Conservation (phyloP, 2,113 vertebrate genomes). For the Oceanites oceanicus region DNA sequence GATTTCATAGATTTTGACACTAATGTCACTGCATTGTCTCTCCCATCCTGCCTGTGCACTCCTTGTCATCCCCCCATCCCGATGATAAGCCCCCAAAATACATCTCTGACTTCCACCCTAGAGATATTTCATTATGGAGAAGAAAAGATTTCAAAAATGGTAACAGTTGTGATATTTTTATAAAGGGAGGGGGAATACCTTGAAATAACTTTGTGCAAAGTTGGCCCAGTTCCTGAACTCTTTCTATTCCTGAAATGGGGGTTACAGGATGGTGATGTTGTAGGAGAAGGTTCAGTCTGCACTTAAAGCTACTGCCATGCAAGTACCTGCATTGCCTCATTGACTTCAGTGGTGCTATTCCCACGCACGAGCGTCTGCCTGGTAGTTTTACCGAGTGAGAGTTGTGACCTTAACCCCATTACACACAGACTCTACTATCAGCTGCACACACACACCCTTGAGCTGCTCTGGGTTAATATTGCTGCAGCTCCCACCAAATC, state of each 20-base stretch:
- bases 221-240: not conserved
- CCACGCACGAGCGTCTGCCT: not conserved
- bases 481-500: not conserved
- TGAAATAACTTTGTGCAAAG: not conserved
- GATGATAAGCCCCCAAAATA: not conserved
- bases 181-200: not conserved
- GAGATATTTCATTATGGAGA: not conserved
- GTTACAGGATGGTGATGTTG: not conserved
- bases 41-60: not conserved
- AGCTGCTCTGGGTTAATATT: not conserved
- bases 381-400: not conserved
- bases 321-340: not conserved
- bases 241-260: not conserved
- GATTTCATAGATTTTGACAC: not conserved
- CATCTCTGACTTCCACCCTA: not conserved
- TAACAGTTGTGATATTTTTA: not conserved
- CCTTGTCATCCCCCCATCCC: not conserved
- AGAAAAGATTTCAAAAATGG: not conserved
- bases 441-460: accelerated
- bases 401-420: not conserved
- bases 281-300: not conserved
- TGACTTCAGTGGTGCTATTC: not conserved
- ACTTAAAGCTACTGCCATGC: not conserved
- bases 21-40: not conserved
- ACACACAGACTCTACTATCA: not conserved